Percentiles rank a stretch among this genome's conserved stretches.
phyloP scores from a whole-genome alignment of 1,140 invertebrate genomes.

The Hylaeus anthracinus region DNA sequence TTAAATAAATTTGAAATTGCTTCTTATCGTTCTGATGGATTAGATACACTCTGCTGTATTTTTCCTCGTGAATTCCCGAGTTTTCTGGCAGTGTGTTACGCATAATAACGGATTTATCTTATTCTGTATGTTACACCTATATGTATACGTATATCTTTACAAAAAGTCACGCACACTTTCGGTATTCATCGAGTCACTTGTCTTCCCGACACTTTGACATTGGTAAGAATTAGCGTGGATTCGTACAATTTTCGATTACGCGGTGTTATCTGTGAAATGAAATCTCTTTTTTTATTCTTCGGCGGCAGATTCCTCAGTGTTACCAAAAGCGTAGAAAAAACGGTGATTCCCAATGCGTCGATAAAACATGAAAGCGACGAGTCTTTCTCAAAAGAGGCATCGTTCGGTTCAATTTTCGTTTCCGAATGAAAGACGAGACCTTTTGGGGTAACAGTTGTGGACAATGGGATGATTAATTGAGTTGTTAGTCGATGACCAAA shows the following conservation, averaged over 20 bases:
- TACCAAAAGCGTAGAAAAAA: conserved; percentile 40
- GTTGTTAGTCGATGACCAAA: conserved; percentile 14
- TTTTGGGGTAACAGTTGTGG: neutral
- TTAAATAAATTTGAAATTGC: neutral
- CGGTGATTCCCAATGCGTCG: neutral
- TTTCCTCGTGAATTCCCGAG: conserved; percentile 28
- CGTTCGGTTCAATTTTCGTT: conserved; percentile 4
- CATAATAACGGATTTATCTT: conserved; percentile 58
- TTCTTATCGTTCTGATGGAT: neutral
- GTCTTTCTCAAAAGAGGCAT: neutral
- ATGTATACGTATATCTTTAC: conserved; percentile 58
- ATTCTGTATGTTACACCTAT: conserved; percentile 64
- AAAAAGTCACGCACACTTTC: conserved; percentile 47
- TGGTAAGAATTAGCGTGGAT: neutral
- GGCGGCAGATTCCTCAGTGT: conserved; percentile 1
- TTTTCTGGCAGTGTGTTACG: conserved; percentile 63
- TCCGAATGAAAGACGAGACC: neutral
- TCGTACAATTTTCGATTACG: neutral
- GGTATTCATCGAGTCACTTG: conserved; percentile 8
- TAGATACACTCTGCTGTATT: conserved; percentile 1
- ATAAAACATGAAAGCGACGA: neutral
- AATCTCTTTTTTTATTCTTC: neutral
- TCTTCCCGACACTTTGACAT: neutral
- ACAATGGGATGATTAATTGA: neutral
- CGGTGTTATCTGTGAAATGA: conserved; percentile 7